Evolutionary conservation across 2,888 invertebrate species (phyloP).

Genomic region (Parasteatoda lunata): DNA sequence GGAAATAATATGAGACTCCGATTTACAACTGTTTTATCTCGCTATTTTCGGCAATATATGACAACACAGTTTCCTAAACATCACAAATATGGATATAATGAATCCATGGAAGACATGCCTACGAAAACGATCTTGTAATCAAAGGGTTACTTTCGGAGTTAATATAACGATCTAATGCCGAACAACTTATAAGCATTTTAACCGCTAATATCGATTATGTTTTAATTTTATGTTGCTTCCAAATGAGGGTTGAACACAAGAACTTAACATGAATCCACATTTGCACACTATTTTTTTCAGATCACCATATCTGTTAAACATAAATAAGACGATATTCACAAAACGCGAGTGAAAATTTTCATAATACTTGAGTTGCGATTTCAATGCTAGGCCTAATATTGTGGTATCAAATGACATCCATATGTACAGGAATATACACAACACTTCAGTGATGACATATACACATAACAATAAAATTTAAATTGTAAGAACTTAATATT

Average conservation of each 20-base stretch:
- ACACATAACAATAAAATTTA: conserved; percentile 22
- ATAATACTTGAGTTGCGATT: conserved; percentile 58
- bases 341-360: conserved; percentile 55
- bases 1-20: conserved; percentile 7
- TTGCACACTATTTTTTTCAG: conserved; percentile 34
- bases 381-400: conserved; percentile 61
- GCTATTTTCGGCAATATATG: conserved; percentile 45
- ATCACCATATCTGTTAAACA: conserved; percentile 12
- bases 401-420: conserved; percentile 51
- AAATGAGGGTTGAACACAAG: conserved; percentile 17
- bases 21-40: conserved; percentile 57
- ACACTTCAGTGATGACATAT: conserved; percentile 4
- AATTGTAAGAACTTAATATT: conserved; percentile 35
- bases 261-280: conserved; percentile 49
- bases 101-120: conserved; percentile 61
- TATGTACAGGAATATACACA: conserved; percentile 21
- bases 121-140: conserved; percentile 29
- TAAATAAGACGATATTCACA: conserved; percentile 27
- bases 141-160: conserved; percentile 24
- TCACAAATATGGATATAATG: conserved; percentile 54
- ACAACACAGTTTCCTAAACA: conserved; percentile 41
- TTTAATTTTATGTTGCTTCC: conserved; percentile 41
- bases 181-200: conserved; percentile 57
- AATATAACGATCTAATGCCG: conserved; percentile 37
- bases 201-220: conserved; percentile 63